Conservation (phyloP, 1,140 invertebrate species). For the Prorops nasuta region DNA sequence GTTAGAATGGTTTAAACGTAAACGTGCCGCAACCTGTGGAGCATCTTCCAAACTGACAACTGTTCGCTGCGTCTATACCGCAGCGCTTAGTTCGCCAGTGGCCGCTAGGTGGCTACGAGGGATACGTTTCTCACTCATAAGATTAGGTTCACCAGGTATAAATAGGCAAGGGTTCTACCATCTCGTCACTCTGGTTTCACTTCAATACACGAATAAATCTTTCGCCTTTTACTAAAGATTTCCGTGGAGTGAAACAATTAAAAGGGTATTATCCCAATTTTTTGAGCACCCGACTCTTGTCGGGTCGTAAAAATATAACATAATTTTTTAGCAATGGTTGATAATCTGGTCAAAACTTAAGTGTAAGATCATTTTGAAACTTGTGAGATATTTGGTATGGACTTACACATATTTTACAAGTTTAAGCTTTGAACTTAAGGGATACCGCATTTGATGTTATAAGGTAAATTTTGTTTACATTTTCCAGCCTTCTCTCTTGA, state of each 20-base stretch:
- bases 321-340: constrained; percentile 13
- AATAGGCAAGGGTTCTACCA: neutral
- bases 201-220: constrained; percentile 34
- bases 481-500: too few species aligned
- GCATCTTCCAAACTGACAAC: too few species aligned
- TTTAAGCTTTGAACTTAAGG: too few species aligned
- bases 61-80: too few species aligned
- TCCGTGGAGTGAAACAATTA: constrained; percentile 24
- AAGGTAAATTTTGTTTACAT: too few species aligned
- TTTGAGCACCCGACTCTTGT: constrained; percentile 10
- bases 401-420: too few species aligned
- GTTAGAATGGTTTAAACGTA: too few species aligned
- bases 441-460: too few species aligned
- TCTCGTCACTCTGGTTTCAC: constrained; percentile 25
- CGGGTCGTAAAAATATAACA: neutral
- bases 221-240: constrained; percentile 39
- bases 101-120: constrained; percentile 12
- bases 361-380: constrained; percentile 4
- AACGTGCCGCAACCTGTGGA: too few species aligned
- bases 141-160: neutral
- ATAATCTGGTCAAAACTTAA: constrained; percentile 13
- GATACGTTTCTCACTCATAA: constrained; percentile 1
- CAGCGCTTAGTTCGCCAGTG: too few species aligned
- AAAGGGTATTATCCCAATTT: constrained; percentile 21
- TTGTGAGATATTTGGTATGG: too few species aligned